phyloP scores from a whole-genome alignment of 2,888 invertebrate genomes.

The Panzeria rudis region DNA sequence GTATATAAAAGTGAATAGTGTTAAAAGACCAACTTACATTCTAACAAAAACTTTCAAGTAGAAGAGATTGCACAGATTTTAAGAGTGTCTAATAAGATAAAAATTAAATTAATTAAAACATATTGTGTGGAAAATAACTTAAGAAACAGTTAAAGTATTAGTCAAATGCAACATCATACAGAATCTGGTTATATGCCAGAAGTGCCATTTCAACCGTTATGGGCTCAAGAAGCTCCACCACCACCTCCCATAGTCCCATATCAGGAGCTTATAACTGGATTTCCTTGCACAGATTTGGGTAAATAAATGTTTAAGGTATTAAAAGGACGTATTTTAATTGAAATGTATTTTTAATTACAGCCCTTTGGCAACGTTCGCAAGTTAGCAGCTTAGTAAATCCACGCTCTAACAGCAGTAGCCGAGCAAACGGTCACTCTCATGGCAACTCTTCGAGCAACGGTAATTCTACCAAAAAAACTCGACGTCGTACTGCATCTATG shows the following conservation, averaged over 20 bases:
- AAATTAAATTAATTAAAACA: slow-evolving; percentile 17
- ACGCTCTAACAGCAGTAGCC: slow-evolving; percentile 73
- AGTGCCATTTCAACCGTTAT: slow-evolving; percentile 83
- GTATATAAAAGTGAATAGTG: slow-evolving; percentile 49
- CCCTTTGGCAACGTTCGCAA: slow-evolving; percentile 86
- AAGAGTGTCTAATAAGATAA: slow-evolving; percentile 37
- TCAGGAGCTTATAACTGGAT: slow-evolving; percentile 89
- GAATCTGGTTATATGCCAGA: slow-evolving; percentile 83
- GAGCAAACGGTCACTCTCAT: slow-evolving; percentile 49
- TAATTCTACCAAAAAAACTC: slow-evolving; percentile 89
- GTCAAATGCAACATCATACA: slow-evolving; percentile 81
- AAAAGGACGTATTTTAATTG: not conserved
- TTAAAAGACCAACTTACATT: slow-evolving; percentile 69
- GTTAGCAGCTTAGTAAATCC: slow-evolving; percentile 84
- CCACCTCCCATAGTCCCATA: slow-evolving; percentile 87
- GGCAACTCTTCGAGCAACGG: slow-evolving; percentile 73
- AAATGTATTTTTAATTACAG: slow-evolving; percentile 70
- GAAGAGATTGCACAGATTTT: slow-evolving; percentile 65
- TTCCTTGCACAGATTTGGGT: slow-evolving; percentile 88
- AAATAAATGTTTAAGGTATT: slow-evolving; percentile 67
- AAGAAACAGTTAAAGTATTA: not conserved
- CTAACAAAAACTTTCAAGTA: slow-evolving; percentile 76
- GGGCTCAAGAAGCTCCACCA: slow-evolving; percentile 85
- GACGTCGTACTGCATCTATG: slow-evolving; percentile 94
- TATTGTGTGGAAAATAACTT: not conserved